Base-by-base conservation (phyloP, 2,113 vertebrate species). In the Mugil cephalus region DNA sequence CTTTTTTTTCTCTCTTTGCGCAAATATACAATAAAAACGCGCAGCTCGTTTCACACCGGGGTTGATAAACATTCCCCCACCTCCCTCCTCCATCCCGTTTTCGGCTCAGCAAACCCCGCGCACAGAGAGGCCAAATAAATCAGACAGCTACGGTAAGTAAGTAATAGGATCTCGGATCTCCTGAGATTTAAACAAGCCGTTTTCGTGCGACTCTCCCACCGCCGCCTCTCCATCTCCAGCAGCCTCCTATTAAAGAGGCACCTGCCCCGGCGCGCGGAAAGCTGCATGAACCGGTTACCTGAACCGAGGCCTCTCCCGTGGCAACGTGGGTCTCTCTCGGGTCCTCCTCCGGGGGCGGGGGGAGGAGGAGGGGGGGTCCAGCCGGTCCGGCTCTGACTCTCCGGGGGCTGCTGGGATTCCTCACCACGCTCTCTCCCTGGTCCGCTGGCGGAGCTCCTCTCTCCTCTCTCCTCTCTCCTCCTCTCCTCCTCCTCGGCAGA, bases 281-380 rank as follows among this genome's bases (percentile, higher is more conserved):
- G 80, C 71, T 21, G 51, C 8, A 4, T 1, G 64, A 69, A 21
- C 45, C 74, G 19, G 71, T 90, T 93, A 94, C 94, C 94, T 93
- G 86, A 80, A 82, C 80, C 34, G 87, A 86, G 89, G 88, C 87
- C 90, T 93, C 92, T 92, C 79, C 87, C 89, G 79, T 80, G 86
- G 85, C 83, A 85, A 88, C 90, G 88, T 75, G 79, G 83, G 77
- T 87, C 80, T 81, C 90, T 91, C 79, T 90, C 83, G 63, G 80
- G 73, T 92, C 85, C 85, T 91, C 91, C 90, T 90, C 81, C 71
- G 70, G 75, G 74, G 65, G 62, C 6, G 14, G 63, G 54, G 46
- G 52, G 10, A 11, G 43, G n/a, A n/a, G 68, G 45, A 38, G 54
- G 21, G 61, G 52, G 75, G 88, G 86, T 93, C 89, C 91, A 84